A percentile compares a stretch with the other conserved stretches of the same genome.
Evolutionary conservation across 2,888 invertebrate species (phyloP).

Genomic region (Agrochola circellaris): DNA sequence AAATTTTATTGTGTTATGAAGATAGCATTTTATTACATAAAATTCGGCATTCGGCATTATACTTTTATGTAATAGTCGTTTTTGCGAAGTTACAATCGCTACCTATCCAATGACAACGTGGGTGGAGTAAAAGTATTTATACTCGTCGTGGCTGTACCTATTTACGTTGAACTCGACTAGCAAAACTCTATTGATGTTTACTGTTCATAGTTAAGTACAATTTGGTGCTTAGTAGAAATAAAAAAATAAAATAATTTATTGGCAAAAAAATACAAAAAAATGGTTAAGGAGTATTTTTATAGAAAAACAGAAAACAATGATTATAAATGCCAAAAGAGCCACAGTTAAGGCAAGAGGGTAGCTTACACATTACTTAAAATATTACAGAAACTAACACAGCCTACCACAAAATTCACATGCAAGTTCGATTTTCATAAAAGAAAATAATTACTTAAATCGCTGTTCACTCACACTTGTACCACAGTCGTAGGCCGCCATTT

Average conservation of each 20-base stretch:
- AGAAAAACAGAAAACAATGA: no score
- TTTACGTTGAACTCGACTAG: background rate
- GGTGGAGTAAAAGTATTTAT: background rate
- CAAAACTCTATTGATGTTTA: no score
- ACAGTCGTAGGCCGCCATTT: conserved; percentile 75
- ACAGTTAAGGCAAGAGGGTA: background rate
- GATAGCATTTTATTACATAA: no score
- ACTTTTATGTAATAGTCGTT: background rate
- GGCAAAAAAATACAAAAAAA: no score
- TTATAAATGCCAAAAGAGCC: no score
- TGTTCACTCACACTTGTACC: conserved; percentile 58
- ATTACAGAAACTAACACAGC: background rate
- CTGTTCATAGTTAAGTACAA: background rate
- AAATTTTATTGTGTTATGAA: background rate
- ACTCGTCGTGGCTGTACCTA: background rate
- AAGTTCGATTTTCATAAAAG: background rate
- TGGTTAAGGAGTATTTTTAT: no score
- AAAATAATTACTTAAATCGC: conserved; percentile 16
- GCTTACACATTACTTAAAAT: background rate
- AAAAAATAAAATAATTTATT: no score
- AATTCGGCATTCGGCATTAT: no score
- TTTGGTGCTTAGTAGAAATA: background rate
- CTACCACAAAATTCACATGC: background rate
- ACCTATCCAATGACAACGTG: background rate
- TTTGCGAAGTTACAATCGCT: background rate